A percentile compares a stretch with the other conserved stretches of the same genome.
These are phyloP conservation scores for Metalampra italica DNA, from an alignment of 2,888 invertebrate species.

Conservation along the genomic window DNA sequence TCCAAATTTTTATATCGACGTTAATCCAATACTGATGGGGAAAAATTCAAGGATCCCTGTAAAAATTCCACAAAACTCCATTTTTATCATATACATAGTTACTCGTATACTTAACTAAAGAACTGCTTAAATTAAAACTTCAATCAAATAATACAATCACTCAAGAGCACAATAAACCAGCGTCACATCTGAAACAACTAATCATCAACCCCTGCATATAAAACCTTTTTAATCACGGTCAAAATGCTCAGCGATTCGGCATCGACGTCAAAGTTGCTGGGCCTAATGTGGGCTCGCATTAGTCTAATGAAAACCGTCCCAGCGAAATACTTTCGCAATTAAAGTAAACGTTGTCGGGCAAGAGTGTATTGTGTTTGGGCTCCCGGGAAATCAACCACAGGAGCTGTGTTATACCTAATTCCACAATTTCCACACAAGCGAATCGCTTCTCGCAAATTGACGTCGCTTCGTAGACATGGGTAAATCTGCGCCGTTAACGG, in stretches of 20 bases:
- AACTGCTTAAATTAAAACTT: no score
- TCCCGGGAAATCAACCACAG: slow-evolving; percentile 15
- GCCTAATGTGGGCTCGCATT: slow-evolving; percentile 8
- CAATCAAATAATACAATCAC: no score
- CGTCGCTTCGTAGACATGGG: background rate
- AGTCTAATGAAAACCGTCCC: slow-evolving; percentile 15
- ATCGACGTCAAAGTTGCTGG: slow-evolving; percentile 8
- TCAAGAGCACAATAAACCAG: no score
- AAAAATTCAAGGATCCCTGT: no score
- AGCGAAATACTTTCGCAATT: slow-evolving; percentile 18
- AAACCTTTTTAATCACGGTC: background rate
- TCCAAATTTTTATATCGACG: no score
- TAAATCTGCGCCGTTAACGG: background rate
- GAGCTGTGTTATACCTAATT: slow-evolving; percentile 6
- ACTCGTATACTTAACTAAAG: no score
- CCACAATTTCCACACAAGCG: slow-evolving; percentile 5
- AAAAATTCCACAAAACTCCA: no score
- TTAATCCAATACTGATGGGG: no score
- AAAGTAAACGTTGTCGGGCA: slow-evolving; percentile 12
- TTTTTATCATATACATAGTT: no score
- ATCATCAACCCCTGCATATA: no score
- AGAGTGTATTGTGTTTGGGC: slow-evolving; percentile 8
- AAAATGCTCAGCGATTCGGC: background rate
- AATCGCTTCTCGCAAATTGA: slow-evolving; percentile 1
- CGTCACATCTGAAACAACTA: no score